phyloP scores from a whole-genome alignment of 2,113 vertebrate genomes.

The Gnathonemus echidnorhynchus region DNA sequence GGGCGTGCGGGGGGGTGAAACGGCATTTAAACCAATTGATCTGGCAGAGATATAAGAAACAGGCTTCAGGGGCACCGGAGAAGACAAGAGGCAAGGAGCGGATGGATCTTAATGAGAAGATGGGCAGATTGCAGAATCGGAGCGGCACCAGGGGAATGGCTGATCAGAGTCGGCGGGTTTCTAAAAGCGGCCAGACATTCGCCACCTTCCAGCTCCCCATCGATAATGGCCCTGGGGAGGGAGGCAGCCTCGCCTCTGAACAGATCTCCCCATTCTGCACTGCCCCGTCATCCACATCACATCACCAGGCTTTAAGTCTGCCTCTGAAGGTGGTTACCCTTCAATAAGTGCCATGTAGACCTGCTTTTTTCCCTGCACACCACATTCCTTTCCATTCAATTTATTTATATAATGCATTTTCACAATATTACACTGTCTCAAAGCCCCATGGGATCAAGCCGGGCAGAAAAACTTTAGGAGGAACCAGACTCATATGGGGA shows the following conservation, averaged over 20 bases:
- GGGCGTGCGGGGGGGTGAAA: not conserved
- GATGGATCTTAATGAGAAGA: conserved; percentile 37
- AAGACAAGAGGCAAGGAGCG: conserved; percentile 4
- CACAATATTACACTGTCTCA: not conserved
- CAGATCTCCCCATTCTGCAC: not conserved
- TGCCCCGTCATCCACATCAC: not conserved
- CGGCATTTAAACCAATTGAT: conserved; percentile 3
- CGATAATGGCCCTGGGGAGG: not conserved
- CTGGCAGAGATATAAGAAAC: not conserved
- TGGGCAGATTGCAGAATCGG: conserved; percentile 44
- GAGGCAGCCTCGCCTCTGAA: not conserved
- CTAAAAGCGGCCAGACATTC: conserved; percentile 38
- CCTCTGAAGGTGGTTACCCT: not conserved
- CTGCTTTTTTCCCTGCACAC: not conserved
- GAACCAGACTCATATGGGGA: not conserved
- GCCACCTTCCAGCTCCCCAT: conserved; percentile 16
- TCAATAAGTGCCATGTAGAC: not conserved
- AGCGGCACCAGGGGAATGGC: conserved; percentile 47
- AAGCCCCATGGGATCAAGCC: not conserved
- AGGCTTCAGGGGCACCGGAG: not conserved
- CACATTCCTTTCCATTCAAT: not conserved
- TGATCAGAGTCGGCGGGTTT: conserved; percentile 53
- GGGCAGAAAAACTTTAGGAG: not conserved
- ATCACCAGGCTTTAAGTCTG: not conserved
- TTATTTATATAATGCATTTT: not conserved